Evolutionary conservation across 2,113 vertebrate species (phyloP).

Genomic region (Pterocles orientalis): DNA sequence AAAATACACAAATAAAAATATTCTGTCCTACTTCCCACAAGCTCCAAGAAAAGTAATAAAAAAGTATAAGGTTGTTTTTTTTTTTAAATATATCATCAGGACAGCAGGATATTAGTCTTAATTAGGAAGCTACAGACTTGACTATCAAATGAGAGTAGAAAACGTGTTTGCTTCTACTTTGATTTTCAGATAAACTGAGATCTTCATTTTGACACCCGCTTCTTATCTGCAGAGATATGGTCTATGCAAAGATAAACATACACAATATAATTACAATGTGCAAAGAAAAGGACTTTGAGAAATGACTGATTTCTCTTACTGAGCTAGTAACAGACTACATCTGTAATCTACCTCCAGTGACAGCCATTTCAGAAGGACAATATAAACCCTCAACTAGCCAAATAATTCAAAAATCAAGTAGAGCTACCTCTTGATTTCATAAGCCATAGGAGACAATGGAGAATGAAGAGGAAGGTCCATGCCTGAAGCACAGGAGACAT

Average conservation of each 20-base stretch:
- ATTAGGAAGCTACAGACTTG: neutral
- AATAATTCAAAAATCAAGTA: neutral
- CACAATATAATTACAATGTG: neutral
- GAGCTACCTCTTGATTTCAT: neutral
- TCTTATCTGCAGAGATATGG: neutral
- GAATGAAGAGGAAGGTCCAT: neutral
- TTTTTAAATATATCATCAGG: neutral
- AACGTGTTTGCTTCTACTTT: neutral
- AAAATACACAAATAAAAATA: neutral
- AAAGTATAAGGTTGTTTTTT: neutral
- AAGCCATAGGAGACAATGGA: neutral
- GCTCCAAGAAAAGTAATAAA: neutral
- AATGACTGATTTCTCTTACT: neutral
- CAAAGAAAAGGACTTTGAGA: neutral
- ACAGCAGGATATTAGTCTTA: neutral
- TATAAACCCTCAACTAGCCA: rapidly evolving
- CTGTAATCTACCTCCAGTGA: neutral
- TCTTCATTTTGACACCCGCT: neutral
- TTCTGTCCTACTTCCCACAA: neutral
- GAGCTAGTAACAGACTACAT: neutral
- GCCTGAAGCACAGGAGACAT: neutral
- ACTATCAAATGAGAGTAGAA: neutral
- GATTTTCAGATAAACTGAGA: neutral
- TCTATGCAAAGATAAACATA: neutral
- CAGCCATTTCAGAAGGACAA: neutral